A percentile compares a stretch with the other conserved stretches of the same genome.
Conservation (phyloP, 2,113 vertebrate species). For the Thinocorus orbignyianus region DNA sequence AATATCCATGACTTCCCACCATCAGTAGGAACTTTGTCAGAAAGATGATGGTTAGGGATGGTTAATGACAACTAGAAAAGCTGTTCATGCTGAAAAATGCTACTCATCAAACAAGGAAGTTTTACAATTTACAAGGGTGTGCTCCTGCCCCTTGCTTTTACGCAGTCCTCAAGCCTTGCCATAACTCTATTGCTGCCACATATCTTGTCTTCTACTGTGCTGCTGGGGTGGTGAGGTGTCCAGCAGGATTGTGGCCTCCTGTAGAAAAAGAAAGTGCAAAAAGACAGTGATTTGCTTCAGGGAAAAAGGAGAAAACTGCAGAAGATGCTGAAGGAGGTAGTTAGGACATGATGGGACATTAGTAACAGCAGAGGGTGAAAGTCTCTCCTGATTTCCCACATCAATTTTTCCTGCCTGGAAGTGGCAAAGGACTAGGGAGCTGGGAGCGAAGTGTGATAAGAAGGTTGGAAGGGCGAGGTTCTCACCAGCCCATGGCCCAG, state of each 20-base stretch:
- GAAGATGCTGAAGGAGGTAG: neutral
- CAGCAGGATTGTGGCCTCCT: neutral
- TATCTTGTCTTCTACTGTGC: neutral
- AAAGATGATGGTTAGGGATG: neutral
- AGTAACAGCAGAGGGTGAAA: neutral
- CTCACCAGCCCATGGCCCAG: neutral
- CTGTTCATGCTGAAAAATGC: neutral
- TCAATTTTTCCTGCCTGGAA: neutral
- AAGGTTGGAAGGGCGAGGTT: neutral
- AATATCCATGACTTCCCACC: neutral
- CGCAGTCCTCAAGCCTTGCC: neutral
- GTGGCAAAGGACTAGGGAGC: neutral
- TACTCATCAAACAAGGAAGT: neutral
- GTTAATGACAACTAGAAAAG: neutral
- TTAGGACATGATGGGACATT: neutral
- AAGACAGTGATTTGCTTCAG: neutral
- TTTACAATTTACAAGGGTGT: neutral
- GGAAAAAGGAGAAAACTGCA: neutral
- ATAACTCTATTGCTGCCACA: neutral
- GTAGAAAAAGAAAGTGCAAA: neutral
- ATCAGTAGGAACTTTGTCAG: neutral
- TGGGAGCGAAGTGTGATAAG: neutral
- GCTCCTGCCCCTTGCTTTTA: neutral
- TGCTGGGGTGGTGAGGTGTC: neutral
- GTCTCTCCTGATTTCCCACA: neutral